These are phyloP conservation scores for Coregonus suidteri DNA, from an alignment of 2,797 vertebrate species.

Conservation along the genomic window DNA sequence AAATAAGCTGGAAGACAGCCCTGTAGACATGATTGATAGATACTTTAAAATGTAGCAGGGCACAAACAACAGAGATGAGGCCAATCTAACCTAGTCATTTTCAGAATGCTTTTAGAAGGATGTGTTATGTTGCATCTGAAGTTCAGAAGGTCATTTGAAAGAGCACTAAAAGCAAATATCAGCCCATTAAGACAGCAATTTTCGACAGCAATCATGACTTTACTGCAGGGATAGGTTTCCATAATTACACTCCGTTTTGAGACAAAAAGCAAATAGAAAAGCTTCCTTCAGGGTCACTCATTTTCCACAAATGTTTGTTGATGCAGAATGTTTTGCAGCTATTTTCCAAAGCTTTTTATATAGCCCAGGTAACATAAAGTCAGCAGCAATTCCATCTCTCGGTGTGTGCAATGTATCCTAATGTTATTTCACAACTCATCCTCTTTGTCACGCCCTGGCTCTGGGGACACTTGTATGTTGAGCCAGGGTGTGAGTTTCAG, in stretches of 20 bases:
- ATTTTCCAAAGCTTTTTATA: constrained; percentile 6
- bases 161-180: constrained; percentile 51
- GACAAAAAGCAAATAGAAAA: constrained; percentile 53
- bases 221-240: constrained; percentile 52
- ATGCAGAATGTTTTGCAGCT: constrained; percentile 2
- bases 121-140: constrained; percentile 8
- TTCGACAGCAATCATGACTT: constrained; percentile 44
- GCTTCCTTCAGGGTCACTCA: constrained; percentile 54
- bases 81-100: constrained; percentile 23
- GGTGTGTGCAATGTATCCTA: neutral
- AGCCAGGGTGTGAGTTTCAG: too few relatives aligned
- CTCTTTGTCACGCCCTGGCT: too few relatives aligned
- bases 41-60: constrained; percentile 16
- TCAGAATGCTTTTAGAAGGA: constrained; percentile 47
- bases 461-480: too few relatives aligned
- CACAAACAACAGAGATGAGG: constrained; percentile 7
- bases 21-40: constrained; percentile 52
- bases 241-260: constrained; percentile 34
- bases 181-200: constrained; percentile 44
- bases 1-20: constrained; percentile 41
- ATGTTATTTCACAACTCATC: neutral
- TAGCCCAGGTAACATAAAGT: neutral
- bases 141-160: constrained; percentile 50
- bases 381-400: constrained; percentile 6
- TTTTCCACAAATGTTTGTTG: constrained; percentile 28